Evolutionary conservation across 1,140 invertebrate species (phyloP).

Genomic region (Drosophila lini): DNA sequence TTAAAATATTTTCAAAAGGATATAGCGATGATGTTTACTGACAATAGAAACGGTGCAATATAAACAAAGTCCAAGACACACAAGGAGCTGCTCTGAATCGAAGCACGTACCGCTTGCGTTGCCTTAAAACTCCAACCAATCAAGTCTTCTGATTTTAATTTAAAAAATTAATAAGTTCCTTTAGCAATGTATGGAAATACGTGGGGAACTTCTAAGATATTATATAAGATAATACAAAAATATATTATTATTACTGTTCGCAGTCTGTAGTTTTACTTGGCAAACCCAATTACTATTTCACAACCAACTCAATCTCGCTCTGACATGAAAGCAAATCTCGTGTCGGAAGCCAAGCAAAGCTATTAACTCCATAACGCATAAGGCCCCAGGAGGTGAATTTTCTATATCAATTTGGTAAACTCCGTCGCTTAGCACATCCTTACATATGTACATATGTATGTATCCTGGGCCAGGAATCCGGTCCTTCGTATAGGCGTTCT

Average conservation of each 20-base stretch:
- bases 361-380: slow-evolving; percentile 36
- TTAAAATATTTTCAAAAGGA: too few species aligned
- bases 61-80: not conserved
- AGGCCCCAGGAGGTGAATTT: slow-evolving; percentile 10
- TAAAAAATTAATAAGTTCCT: not conserved
- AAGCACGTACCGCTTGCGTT: too few species aligned
- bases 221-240: not conserved
- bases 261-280: not conserved
- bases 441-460: not conserved
- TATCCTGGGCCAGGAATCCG: not conserved
- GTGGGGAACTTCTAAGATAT: not conserved
- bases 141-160: not conserved
- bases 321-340: slow-evolving; percentile 17
- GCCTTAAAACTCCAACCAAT: too few species aligned
- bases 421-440: slow-evolving; percentile 37
- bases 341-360: slow-evolving; percentile 24
- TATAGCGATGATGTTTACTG: too few species aligned
- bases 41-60: too few species aligned
- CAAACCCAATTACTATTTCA: slow-evolving; percentile 10
- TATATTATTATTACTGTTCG: not conserved
- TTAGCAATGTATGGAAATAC: not conserved
- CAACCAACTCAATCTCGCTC: slow-evolving; percentile 6
- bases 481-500: slow-evolving; percentile 41
- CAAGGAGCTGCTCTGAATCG: not conserved
- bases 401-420: slow-evolving; percentile 55